Conservation (phyloP, 2,113 vertebrate genomes). For the Saccopteryx bilineata region DNA sequence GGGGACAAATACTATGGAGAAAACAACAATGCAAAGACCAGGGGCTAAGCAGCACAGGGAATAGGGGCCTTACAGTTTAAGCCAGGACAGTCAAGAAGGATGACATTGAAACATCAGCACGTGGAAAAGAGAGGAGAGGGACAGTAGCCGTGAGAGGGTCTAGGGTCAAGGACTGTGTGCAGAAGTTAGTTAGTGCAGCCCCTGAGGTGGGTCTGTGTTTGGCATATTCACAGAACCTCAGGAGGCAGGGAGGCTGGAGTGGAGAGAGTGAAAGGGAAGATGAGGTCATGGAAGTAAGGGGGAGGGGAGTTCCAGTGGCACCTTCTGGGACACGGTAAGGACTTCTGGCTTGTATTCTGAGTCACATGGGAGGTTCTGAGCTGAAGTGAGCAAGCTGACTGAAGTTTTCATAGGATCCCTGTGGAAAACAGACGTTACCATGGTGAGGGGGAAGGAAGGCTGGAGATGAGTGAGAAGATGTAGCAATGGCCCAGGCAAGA, state of each 20-base stretch:
- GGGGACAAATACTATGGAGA: neutral
- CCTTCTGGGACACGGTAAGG: neutral
- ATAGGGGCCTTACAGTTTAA: neutral
- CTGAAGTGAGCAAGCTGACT: neutral
- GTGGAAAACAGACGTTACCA: neutral
- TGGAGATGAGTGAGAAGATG: neutral
- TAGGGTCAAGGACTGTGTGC: too few relatives aligned
- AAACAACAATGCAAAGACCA: neutral
- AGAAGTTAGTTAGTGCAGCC: fast-evolving
- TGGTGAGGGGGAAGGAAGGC: neutral
- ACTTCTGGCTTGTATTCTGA: neutral
- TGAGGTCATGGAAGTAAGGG: neutral
- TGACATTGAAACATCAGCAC: neutral
- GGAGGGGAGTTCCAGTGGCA: neutral
- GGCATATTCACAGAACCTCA: neutral
- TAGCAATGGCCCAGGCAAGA: neutral
- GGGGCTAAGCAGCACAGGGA: neutral
- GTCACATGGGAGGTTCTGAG: neutral
- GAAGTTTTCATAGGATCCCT: neutral
- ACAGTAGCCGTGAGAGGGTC: neutral
- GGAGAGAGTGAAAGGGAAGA: neutral
- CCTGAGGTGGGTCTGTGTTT: neutral
- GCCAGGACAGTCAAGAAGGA: neutral
- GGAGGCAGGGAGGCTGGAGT: neutral
- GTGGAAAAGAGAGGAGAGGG: neutral